Base-by-base conservation (phyloP, 2,113 vertebrate genomes). In the Lepisosteus osseus region DNA sequence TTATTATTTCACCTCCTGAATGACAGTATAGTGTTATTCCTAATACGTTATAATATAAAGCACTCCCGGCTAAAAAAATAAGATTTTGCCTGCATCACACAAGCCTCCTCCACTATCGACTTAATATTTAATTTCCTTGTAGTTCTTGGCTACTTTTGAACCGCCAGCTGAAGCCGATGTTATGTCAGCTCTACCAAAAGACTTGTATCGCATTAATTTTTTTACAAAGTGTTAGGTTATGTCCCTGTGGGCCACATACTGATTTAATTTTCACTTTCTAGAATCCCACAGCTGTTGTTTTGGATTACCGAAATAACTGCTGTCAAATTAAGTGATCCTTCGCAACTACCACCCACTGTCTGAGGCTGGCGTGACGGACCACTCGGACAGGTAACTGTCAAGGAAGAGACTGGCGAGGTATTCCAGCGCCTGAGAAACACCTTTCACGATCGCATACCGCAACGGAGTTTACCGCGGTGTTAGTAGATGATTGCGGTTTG, bases 251-350 rank as follows among this genome's bases (percentile, higher is more conserved):
- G 67, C 76, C 80, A 80, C 89, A 90, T 87, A 72, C 76, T 81
- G 86, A 83, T 83, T 88, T 87, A 0, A 88, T 89, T 91, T 89
- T 83, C 70, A 76, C 73, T 67, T 64, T 72, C 57, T 70, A 69
- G 74, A 57, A 17, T 85, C 85, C 90, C 87, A 88, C 88, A 88
- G 88, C 91, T 90, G 87, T 90, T 91, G 90, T 93, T 91, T 91
- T 89, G 90, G 86, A 92, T 92, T 92, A 91, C 87, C 78, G 78
- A 89, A 91, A 91, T 91, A 87, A 86, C 86, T 88, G 85, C 90
- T 91, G 90, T 91, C 91, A 91, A 79, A 88, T 83, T 78, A 86
- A 88, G 82, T 86, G 84, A 88, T 89, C 88, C 86, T 74, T 87
- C 81, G 83, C 77, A 80, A 82, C 76, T 78, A 79, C 90, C 91